These are phyloP conservation scores for Nineta flava DNA, from an alignment of 2,888 invertebrate genomes.

Conservation along the genomic window DNA sequence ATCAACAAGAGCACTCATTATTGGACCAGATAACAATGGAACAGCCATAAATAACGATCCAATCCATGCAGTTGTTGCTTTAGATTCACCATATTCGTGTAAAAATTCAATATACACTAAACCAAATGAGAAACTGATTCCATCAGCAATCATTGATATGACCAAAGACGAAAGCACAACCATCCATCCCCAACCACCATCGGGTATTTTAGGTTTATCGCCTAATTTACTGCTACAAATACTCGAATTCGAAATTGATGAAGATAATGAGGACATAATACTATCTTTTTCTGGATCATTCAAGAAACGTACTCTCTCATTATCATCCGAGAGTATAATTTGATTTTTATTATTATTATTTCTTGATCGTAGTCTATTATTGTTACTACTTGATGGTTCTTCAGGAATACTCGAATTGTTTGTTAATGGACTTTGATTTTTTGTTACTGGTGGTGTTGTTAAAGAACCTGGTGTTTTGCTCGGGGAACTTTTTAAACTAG, in stretches of 20 bases:
- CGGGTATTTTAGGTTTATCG: constrained; percentile 45
- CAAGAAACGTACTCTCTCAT: constrained; percentile 15
- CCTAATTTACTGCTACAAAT: not conserved
- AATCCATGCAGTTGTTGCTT: constrained; percentile 78
- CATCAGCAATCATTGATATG: constrained; percentile 82
- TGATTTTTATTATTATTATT: constrained; percentile 7
- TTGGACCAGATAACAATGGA: constrained; percentile 68
- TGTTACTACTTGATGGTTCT: constrained; percentile 16
- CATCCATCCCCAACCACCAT: constrained; percentile 82
- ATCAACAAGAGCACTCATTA: constrained; percentile 72
- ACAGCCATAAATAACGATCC: constrained; percentile 81
- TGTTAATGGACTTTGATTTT: constrained; percentile 12
- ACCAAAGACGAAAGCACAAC: constrained; percentile 74
- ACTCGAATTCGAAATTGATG: constrained; percentile 1
- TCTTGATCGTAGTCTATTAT: constrained; percentile 13
- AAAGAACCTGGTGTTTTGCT: constrained; percentile 4
- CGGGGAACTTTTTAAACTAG: not conserved
- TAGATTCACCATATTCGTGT: constrained; percentile 62
- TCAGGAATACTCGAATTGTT: constrained; percentile 13
- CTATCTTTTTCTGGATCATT: constrained; percentile 13
- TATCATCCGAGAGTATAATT: not conserved
- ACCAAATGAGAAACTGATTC: constrained; percentile 86
- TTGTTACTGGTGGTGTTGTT: constrained; percentile 14
- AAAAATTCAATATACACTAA: constrained; percentile 72
- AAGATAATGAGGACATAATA: constrained; percentile 12